Conservation (phyloP, 2,113 vertebrate genomes). For the Esox niger region DNA sequence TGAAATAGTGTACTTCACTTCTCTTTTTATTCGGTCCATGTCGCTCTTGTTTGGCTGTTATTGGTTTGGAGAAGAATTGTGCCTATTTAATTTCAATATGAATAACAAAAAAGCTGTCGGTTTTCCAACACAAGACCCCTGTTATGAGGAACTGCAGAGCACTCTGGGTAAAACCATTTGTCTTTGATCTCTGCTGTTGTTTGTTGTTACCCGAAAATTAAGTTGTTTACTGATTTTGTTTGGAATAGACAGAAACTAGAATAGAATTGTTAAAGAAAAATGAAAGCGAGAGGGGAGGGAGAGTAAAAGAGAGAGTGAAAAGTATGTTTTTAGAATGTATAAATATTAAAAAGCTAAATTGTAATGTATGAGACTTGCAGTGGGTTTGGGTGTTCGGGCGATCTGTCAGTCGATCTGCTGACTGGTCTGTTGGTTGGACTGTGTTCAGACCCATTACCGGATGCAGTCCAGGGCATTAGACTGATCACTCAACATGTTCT, state of each 20-base stretch:
- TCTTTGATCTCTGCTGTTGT: conserved; percentile 52
- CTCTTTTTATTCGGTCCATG: conserved; percentile 42
- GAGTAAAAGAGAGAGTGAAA: background rate
- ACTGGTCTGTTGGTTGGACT: too few species aligned
- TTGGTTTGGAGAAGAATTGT: conserved; percentile 29
- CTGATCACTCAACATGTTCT: too few species aligned
- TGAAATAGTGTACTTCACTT: background rate
- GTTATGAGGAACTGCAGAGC: conserved; percentile 59
- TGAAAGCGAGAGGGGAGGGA: background rate
- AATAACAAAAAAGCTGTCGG: background rate
- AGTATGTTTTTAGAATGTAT: too few species aligned
- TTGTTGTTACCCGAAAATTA: conserved; percentile 51
- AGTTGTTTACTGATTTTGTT: conserved; percentile 65
- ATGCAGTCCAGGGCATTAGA: too few species aligned
- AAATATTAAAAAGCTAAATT: too few species aligned
- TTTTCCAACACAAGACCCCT: conserved; percentile 35
- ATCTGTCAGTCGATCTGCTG: too few species aligned
- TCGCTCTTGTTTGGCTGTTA: conserved; percentile 37
- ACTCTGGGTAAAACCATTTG: conserved; percentile 45
- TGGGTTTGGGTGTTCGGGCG: too few species aligned
- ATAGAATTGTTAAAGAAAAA: too few species aligned
- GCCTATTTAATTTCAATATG: conserved; percentile 46
- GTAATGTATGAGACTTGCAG: too few species aligned
- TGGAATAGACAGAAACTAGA: background rate
- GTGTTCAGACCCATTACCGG: too few species aligned